Conservation (phyloP, 2,113 vertebrate genomes). For the Amphiprion percula region DNA sequence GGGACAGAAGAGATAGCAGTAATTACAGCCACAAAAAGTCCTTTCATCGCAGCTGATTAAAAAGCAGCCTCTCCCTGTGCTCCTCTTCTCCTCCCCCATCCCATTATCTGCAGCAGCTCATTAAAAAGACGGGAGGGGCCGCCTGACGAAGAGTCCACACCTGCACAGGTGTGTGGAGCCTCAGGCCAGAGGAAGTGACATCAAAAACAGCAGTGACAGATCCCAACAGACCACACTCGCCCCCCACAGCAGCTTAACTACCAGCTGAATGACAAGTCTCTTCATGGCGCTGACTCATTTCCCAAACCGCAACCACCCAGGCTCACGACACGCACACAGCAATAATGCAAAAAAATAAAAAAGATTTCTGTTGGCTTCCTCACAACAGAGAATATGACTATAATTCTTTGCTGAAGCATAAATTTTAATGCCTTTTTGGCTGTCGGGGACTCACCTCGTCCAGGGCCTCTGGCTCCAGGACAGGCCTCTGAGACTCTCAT, state of each 20-base stretch:
- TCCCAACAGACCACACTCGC: slow-evolving; percentile 39
- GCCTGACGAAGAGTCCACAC: slow-evolving; percentile 61
- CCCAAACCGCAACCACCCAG: slow-evolving; percentile 26
- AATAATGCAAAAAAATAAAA: background rate
- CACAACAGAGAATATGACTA: background rate
- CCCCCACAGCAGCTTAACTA: slow-evolving; percentile 26
- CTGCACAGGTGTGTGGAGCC: slow-evolving; percentile 81
- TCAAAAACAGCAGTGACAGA: slow-evolving; percentile 78
- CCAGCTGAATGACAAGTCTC: slow-evolving; percentile 60
- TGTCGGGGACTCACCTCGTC: slow-evolving; percentile 80
- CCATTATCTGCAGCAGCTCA: slow-evolving; percentile 18
- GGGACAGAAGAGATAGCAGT: slow-evolving; percentile 36
- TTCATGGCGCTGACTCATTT: slow-evolving; percentile 34
- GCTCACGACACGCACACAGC: slow-evolving; percentile 1
- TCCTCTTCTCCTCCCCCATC: slow-evolving; percentile 6
- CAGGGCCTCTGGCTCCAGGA: slow-evolving; percentile 76
- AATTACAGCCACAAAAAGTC: slow-evolving; percentile 69
- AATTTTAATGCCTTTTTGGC: background rate
- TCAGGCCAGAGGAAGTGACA: slow-evolving; percentile 78
- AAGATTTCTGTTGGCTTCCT: background rate
- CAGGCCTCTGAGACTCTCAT: slow-evolving; percentile 90
- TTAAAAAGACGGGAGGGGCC: slow-evolving; percentile 12
- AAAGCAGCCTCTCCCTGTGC: slow-evolving; percentile 61
- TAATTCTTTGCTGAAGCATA: background rate
- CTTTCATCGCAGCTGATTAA: slow-evolving; percentile 80